phyloP scores from a whole-genome alignment of 2,888 invertebrate genomes.

The Aspidapion aeneum region DNA sequence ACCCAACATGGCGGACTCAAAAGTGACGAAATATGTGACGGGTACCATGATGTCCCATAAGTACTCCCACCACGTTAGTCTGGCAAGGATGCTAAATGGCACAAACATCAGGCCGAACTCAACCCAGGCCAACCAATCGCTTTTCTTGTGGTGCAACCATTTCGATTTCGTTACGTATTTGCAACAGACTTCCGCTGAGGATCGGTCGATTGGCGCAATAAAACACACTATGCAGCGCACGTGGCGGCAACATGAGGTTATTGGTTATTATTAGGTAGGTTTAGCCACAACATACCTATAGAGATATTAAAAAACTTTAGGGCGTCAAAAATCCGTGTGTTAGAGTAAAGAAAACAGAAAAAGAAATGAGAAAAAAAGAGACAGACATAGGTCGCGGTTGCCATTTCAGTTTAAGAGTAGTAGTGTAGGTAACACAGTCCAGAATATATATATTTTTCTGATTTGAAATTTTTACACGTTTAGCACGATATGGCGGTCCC shows the following conservation, averaged over 20 bases:
- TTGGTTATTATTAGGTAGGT: too few relatives aligned
- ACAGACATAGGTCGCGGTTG: too few relatives aligned
- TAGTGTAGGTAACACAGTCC: too few relatives aligned
- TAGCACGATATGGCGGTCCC: constrained; percentile 94
- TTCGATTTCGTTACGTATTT: constrained; percentile 75
- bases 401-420: too few relatives aligned
- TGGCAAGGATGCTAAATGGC: constrained; percentile 93
- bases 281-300: too few relatives aligned
- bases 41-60: constrained; percentile 99
- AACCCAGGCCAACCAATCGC: constrained; percentile 81
- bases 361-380: too few relatives aligned
- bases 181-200: constrained; percentile 29
- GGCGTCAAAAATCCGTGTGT: too few relatives aligned
- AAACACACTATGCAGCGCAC: neutral
- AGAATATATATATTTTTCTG: too few relatives aligned
- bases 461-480: too few relatives aligned
- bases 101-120: constrained; percentile 93
- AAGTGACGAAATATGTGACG: constrained; percentile 97
- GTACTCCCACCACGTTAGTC: constrained; percentile 99
- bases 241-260: too few relatives aligned
- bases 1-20: constrained; percentile 91
- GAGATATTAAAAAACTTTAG: too few relatives aligned
- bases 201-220: neutral
- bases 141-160: constrained; percentile 65
- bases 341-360: too few relatives aligned